Conservation (phyloP, 2,888 invertebrate genomes). For the Electrophaes corylata region DNA sequence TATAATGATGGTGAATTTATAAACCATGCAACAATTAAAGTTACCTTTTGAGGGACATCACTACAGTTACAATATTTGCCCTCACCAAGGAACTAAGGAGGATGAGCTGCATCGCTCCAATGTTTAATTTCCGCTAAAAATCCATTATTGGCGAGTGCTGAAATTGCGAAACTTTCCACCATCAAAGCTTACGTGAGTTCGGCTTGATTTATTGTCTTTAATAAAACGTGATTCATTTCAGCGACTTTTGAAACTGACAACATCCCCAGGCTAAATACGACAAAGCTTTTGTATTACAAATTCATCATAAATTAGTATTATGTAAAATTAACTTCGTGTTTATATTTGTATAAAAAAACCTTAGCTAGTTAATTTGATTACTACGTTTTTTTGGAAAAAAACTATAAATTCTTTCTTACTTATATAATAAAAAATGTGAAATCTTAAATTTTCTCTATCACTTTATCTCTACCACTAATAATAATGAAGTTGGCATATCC, state of each 20-base stretch:
- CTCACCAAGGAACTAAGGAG: conserved; percentile 7
- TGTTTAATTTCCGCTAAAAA: conserved; percentile 65
- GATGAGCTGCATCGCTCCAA: conserved; percentile 29
- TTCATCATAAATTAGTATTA: conserved; percentile 14
- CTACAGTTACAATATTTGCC: conserved; percentile 15
- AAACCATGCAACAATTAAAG: background rate
- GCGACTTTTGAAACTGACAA: conserved; percentile 27
- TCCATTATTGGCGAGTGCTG: conserved; percentile 61
- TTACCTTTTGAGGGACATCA: background rate
- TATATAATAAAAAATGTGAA: too few relatives aligned
- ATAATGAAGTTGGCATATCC: too few relatives aligned
- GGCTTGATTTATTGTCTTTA: conserved; percentile 44
- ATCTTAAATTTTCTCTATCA: too few relatives aligned
- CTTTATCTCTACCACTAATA: too few relatives aligned
- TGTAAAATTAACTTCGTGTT: too few relatives aligned
- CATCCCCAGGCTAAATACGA: conserved; percentile 18
- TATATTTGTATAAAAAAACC: conserved; percentile 1
- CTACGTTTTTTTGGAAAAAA: too few relatives aligned
- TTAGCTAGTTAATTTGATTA: too few relatives aligned
- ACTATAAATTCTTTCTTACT: too few relatives aligned
- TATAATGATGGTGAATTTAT: too few relatives aligned
- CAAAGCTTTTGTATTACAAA: conserved; percentile 16
- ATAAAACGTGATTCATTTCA: conserved; percentile 50
- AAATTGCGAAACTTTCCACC: conserved; percentile 65
- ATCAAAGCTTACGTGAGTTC: conserved; percentile 51